phyloP scores from a whole-genome alignment of 2,113 vertebrate genomes.

The Cynopterus brachyotis region DNA sequence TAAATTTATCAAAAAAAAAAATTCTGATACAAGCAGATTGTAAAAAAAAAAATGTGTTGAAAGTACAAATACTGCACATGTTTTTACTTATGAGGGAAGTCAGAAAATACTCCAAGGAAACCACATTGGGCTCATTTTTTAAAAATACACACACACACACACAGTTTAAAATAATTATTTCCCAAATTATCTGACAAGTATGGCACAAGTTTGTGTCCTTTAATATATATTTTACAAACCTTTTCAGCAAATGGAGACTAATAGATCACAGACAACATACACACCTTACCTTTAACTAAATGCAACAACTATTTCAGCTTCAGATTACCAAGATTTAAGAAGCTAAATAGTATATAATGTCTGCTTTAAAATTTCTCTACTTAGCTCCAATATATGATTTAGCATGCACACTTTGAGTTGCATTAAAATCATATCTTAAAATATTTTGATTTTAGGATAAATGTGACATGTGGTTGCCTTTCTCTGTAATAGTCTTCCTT shows the following conservation, averaged over 20 bases:
- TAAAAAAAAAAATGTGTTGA: not conserved
- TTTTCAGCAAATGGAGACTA: not conserved
- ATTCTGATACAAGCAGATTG: not conserved
- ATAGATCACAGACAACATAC: not conserved
- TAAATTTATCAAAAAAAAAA: constrained; percentile 3
- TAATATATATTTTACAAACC: not conserved
- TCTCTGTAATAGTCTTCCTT: not conserved
- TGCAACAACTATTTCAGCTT: not conserved
- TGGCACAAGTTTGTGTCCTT: not conserved
- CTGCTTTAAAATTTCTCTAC: not conserved
- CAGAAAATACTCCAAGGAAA: not conserved
- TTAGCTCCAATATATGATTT: not conserved
- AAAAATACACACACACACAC: not conserved
- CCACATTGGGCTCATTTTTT: not conserved
- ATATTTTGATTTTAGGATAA: constrained; percentile 12
- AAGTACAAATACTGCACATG: not conserved
- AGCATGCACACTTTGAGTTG: not conserved
- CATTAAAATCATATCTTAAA: not conserved
- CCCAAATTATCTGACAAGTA: not conserved
- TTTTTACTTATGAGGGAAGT: not conserved
- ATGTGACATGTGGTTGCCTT: not conserved
- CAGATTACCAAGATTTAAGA: not conserved
- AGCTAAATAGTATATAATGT: not conserved
- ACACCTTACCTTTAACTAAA: not conserved
- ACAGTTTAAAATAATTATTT: not conserved